phyloP scores from a whole-genome alignment of 2,888 invertebrate genomes.

The Spisula subtruncata region DNA sequence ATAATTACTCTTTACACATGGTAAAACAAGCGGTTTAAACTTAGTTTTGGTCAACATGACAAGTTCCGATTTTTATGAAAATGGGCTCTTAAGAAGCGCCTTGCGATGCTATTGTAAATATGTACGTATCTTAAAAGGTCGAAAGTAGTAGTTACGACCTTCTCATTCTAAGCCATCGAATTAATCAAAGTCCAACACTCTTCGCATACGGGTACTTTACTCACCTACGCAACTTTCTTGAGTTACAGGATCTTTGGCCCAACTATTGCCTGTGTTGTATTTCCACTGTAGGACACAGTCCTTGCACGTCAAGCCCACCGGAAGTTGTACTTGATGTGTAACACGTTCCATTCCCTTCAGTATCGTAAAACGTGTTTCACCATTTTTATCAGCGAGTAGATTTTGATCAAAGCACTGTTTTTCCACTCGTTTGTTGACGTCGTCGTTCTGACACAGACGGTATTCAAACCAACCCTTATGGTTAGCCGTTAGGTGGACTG shows the following conservation, averaged over 20 bases:
- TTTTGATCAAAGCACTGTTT: slow-evolving; percentile 81
- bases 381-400: slow-evolving; percentile 57
- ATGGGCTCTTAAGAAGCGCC: no score
- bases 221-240: slow-evolving; percentile 51
- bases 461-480: slow-evolving; percentile 71
- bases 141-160: no score
- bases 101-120: no score
- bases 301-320: slow-evolving; percentile 92
- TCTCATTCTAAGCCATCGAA: no score
- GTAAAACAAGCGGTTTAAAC: no score
- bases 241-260: slow-evolving; percentile 51
- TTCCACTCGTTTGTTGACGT: slow-evolving; percentile 61
- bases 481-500: slow-evolving; percentile 70
- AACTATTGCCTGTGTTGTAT: slow-evolving; percentile 91
- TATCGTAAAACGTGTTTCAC: slow-evolving; percentile 57
- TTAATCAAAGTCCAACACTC: no score
- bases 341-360: slow-evolving; percentile 46
- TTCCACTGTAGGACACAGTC: slow-evolving; percentile 96
- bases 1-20: no score
- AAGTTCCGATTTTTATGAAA: no score
- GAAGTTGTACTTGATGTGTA: slow-evolving; percentile 88
- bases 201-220: neutral
- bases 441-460: slow-evolving; percentile 61
- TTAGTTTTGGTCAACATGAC: no score
- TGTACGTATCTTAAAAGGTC: no score